Evolutionary conservation across 2,888 invertebrate genomes (phyloP), one percentile per base, ranked within the genome.

Genomic region (Ecliptopera silaceata): DNA sequence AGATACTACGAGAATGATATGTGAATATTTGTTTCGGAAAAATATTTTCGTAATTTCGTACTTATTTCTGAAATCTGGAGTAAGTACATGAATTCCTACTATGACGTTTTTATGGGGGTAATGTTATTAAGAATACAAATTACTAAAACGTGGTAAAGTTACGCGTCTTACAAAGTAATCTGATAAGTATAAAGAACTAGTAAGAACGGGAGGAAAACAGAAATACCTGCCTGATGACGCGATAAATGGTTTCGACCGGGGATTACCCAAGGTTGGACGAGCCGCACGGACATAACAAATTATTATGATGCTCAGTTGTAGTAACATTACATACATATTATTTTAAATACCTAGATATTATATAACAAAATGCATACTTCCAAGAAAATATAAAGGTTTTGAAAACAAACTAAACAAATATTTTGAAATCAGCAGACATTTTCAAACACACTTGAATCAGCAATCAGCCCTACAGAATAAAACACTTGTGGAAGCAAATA

Each of bases 401-500:
- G 34, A 50, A 31, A 46, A 39, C 38, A 48, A 17, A 38, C 10
- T 31, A 29, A 36, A 48, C 54, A 43, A 49, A 26, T 39, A 32
- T 49, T 34, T 17, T 22, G 15, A 44, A 51, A 15, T 51, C 26
- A 15, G 31, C 46, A 52, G 53, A 20, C 32, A 43, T 56, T 46
- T 42, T 34, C 48, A 54, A 49, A 59, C 49, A 52, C 44, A 48
- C 47, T 59, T 34, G 41, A 50, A 38, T 46, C 50, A 51, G 44
- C 48, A 51, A 53, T 42, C 48, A 46, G 56, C 34, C 39, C 42
- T 42, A 54, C 42, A 50, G 39, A 34, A 39, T 31, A 17, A 31
- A 42, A 52, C 47, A 43, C 47, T 29, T 57, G 13, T 53, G 43
- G 41, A 65, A 62, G 57, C 56, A 61, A 68, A 64, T 61, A 64